Conservation (phyloP, 2,888 invertebrate genomes). For the Corythucha ciliata region DNA sequence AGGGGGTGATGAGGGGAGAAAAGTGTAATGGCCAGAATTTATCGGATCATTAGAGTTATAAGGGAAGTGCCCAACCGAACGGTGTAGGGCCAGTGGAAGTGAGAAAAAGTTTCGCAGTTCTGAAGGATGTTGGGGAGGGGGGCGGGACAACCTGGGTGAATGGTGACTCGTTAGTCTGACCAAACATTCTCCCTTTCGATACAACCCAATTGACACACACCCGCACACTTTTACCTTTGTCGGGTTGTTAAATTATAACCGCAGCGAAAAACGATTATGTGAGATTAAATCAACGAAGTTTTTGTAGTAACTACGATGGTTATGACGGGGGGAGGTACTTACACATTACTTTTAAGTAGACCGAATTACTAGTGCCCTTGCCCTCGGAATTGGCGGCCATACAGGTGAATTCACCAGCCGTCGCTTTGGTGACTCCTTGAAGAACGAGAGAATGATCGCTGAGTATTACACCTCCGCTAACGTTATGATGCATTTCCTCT, state of each 20-base stretch:
- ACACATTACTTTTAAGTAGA: constrained; percentile 48
- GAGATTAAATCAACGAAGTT: no score
- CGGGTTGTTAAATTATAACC: no score
- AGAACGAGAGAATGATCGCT: constrained; percentile 76
- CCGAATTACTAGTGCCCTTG: constrained; percentile 49
- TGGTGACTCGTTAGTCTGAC: not conserved
- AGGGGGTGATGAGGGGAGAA: no score
- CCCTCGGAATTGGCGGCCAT: constrained; percentile 78
- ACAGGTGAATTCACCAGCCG: constrained; percentile 82
- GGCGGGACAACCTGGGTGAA: constrained; percentile 1
- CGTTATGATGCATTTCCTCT: constrained; percentile 72
- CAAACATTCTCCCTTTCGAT: not conserved
- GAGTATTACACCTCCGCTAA: constrained; percentile 68
- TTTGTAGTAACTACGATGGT: no score
- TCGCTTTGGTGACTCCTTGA: constrained; percentile 69
- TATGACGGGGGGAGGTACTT: no score
- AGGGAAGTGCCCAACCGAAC: not conserved
- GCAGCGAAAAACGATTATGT: no score
- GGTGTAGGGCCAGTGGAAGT: no score
- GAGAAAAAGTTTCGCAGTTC: not conserved
- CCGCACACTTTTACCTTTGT: no score
- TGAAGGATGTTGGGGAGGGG: not conserved
- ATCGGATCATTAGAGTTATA: constrained; percentile 21
- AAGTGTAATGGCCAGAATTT: no score
- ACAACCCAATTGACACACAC: constrained; percentile 1